A percentile compares a stretch with the other conserved stretches of the same genome.
Conservation (phyloP, 2,888 invertebrate species). For the Drosophila kanekoi region DNA sequence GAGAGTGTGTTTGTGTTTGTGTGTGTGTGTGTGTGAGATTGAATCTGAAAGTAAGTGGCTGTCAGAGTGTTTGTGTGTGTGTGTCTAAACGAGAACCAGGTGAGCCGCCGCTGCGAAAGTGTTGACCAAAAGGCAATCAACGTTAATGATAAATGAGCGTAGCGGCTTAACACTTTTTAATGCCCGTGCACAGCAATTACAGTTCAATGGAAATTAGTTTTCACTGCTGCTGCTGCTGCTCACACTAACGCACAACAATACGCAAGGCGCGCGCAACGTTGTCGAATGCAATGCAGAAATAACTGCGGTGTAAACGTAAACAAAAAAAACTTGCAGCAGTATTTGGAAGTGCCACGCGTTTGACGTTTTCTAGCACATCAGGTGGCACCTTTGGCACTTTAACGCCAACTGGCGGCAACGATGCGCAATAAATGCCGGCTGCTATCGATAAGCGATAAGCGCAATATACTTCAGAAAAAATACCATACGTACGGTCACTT, state of each 20-base stretch:
- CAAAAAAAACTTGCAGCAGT: slow-evolving; percentile 50
- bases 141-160: slow-evolving; percentile 56
- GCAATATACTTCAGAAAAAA: slow-evolving; percentile 26
- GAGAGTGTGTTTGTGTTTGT: slow-evolving; percentile 22
- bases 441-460: slow-evolving; percentile 13
- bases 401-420: slow-evolving; percentile 44
- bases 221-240: not conserved
- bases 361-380: slow-evolving; percentile 64
- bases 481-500: not conserved
- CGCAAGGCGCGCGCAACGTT: slow-evolving; percentile 32
- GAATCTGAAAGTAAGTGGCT: slow-evolving; percentile 42
- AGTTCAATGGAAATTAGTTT: slow-evolving; percentile 17
- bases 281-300: slow-evolving; percentile 38
- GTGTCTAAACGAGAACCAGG: slow-evolving; percentile 46
- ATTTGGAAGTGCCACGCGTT: slow-evolving; percentile 54
- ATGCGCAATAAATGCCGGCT: slow-evolving; percentile 17
- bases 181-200: slow-evolving; percentile 9
- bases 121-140: slow-evolving; percentile 62
- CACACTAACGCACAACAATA: slow-evolving; percentile 21
- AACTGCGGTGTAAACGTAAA: slow-evolving; percentile 69
- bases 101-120: slow-evolving; percentile 51
- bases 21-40: slow-evolving; percentile 25
- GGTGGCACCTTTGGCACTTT: slow-evolving; percentile 47
- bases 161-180: slow-evolving; percentile 23
- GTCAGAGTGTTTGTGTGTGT: slow-evolving; percentile 23